Percentiles rank a stretch among this genome's conserved stretches.
These are phyloP conservation scores for Diacarnus erythraeanus DNA, from an alignment of 37 sponge, comb jelly and placozoan species.

Conservation along the genomic window DNA sequence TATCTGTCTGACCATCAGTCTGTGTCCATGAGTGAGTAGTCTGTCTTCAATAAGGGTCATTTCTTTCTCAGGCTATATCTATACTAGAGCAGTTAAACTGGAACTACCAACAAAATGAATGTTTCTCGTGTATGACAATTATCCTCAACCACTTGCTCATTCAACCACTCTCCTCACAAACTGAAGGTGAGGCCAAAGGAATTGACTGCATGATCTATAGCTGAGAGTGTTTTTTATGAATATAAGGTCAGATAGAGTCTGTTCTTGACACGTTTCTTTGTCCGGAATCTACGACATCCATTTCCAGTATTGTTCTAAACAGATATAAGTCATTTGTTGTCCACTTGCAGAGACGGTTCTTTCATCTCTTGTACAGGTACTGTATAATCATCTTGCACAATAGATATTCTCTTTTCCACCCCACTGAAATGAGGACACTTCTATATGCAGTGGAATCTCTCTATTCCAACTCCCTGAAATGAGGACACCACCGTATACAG, in stretches of 20 bases:
- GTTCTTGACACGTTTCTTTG: constrained; percentile 52
- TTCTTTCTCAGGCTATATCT: constrained; percentile 35
- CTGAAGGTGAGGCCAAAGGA: constrained; percentile 68
- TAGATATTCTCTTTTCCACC: no score
- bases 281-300: constrained; percentile 6
- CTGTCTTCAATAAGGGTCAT: neutral
- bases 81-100: constrained; percentile 43
- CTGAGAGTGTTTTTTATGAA: neutral
- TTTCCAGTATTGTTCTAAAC: constrained; percentile 1
- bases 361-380: constrained; percentile 56
- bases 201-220: neutral
- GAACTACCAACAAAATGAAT: constrained; percentile 41
- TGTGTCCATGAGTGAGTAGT: neutral
- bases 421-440: no score
- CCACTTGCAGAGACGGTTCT: constrained; percentile 61
- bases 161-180: constrained; percentile 50
- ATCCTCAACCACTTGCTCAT: constrained; percentile 63
- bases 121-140: constrained; percentile 47
- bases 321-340: constrained; percentile 26
- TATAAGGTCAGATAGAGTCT: constrained; percentile 50
- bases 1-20: neutral
- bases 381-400: no score
- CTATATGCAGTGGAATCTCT: no score
- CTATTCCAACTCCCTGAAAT: no score
- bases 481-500: no score